phyloP scores from a whole-genome alignment of 2,888 invertebrate species.

The Tenthredo livida region DNA sequence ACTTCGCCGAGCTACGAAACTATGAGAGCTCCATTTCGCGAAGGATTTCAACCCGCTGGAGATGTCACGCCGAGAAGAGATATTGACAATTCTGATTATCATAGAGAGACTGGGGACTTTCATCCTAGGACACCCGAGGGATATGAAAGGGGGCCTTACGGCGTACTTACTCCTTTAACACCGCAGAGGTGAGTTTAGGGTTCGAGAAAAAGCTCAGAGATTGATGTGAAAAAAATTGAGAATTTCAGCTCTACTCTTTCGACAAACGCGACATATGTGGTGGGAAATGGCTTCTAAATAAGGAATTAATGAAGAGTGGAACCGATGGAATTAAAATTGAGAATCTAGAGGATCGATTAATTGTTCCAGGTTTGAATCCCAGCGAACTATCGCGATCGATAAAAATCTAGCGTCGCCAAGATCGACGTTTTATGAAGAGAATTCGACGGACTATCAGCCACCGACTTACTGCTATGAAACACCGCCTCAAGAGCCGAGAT shows the following conservation, averaged over 20 bases:
- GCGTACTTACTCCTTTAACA: constrained; percentile 70
- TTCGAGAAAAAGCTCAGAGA: too few relatives aligned
- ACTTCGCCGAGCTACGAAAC: constrained; percentile 71
- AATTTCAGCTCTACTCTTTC: neutral
- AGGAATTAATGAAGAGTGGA: neutral
- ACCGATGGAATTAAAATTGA: neutral
- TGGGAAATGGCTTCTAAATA: neutral
- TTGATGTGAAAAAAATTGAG: neutral
- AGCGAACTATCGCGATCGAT: constrained; percentile 61
- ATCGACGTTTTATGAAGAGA: constrained; percentile 71
- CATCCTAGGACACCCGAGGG: constrained; percentile 69
- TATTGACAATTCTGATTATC: constrained; percentile 54
- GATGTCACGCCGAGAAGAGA: constrained; percentile 67
- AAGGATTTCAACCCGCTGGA: constrained; percentile 66
- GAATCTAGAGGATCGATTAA: neutral
- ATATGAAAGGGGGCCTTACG: constrained; percentile 70
- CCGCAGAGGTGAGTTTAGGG: constrained; percentile 70
- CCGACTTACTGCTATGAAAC: constrained; percentile 72
- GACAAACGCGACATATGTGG: neutral
- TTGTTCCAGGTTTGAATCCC: constrained; percentile 66
- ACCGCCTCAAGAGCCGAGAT: constrained; percentile 71
- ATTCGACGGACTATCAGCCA: constrained; percentile 70
- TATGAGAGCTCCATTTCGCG: constrained; percentile 63
- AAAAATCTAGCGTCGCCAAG: constrained; percentile 65
- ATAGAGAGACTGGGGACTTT: constrained; percentile 58